These are phyloP conservation scores for Tenodera sinensis DNA, from an alignment of 2,888 invertebrate genomes.

Conservation along the genomic window DNA sequence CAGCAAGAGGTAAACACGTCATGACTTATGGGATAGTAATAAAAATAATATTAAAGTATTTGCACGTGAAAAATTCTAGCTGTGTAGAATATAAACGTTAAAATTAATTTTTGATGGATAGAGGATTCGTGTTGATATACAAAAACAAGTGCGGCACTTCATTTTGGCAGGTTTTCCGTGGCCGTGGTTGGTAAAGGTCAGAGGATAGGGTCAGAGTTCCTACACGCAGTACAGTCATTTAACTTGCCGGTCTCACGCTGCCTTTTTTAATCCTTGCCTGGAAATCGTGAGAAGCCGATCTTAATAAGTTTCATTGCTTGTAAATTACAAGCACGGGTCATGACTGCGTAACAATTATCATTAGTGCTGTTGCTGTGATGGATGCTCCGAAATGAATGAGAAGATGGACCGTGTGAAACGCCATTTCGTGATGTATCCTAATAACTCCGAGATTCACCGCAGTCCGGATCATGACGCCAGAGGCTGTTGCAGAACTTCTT, in stretches of 20 bases:
- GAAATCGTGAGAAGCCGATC: slow-evolving; percentile 9
- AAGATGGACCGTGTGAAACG: background rate
- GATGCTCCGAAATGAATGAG: background rate
- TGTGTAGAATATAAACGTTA: no score
- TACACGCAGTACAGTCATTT: background rate
- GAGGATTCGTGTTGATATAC: background rate
- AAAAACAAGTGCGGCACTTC: background rate
- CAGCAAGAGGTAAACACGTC: no score
- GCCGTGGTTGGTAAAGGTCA: background rate
- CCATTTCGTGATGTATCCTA: background rate
- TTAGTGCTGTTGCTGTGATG: background rate
- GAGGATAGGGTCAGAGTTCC: background rate
- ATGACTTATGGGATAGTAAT: no score
- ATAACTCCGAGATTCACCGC: background rate
- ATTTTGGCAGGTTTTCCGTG: background rate
- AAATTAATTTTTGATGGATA: background rate
- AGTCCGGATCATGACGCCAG: background rate
- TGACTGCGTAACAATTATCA: slow-evolving; percentile 1
- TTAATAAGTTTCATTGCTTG: slow-evolving; percentile 5
- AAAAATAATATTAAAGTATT: no score
- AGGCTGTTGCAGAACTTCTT: background rate
- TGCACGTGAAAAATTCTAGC: no score
- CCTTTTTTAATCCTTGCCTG: background rate
- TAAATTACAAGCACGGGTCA: background rate
- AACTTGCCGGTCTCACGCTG: background rate